Base-by-base conservation (phyloP, 2,113 vertebrate species). In the Lampris incognitus region DNA sequence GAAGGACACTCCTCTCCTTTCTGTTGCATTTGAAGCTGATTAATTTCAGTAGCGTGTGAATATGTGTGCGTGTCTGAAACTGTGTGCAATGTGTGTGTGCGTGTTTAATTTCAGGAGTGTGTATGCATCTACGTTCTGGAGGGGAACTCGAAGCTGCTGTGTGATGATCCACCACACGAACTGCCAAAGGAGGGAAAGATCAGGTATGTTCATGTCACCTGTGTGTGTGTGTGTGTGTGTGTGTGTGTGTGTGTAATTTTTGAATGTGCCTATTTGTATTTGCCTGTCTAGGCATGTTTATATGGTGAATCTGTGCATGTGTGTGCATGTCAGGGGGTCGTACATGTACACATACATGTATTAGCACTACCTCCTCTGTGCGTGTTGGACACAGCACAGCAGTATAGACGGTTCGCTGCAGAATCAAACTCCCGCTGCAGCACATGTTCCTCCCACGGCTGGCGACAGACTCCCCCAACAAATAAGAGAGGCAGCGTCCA, bases 81-180 rank as follows among this genome's bases (percentile, higher is more conserved):
- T 72, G 75, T 44, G 81, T 73, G 24, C 24, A 24, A 24, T 24
- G 71, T 9, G 37, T 62, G 42, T 58, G 55, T 65, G 1, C 50
- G 10, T 48, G 11, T 63, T 66, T 74, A 37, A 39, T 88, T 81
- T 5, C 88, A 98, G 97, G 97, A 98, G 86, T 95, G 95, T 0
- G 92, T 96, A 49, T 97, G 95, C 9, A 88, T 96, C 86, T 98
- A 98, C 92, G 85, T 96, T 86, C 89, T 96, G 94, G 96, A 98
- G 0, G 92, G 85, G 9, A 94, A 95, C 57, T 89, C 92, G 1
- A 88, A 91, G 78, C 92, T 98, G 88, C 82, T 94, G 9, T 98
- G 95, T 71, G 95, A 96, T 0, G 95, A 97, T 64, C 97, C 95
- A 0, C 93, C 74, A 0, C 96, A 98, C 0, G 96, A 98, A 87